Evolutionary conservation across 2,113 vertebrate genomes (phyloP), one percentile per base, ranked within the genome.

Genomic region (Lipophrys pholis): DNA sequence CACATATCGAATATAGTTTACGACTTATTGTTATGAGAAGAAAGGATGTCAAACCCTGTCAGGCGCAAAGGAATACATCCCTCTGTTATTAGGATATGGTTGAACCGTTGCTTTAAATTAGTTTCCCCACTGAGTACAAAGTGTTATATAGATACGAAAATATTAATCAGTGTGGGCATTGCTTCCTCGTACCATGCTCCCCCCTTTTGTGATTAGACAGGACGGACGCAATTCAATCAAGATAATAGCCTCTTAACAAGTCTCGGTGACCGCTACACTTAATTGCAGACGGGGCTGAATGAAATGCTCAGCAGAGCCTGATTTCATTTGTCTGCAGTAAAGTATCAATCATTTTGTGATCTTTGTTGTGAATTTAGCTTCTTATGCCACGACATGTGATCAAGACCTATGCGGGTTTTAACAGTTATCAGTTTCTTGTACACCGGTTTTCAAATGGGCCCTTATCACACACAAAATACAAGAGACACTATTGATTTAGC

Each of bases 211-310:
- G 57, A 43, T 66, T 55, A 54, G 15, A 39, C 1, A 21, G 16
- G 38, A 62, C 41, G 9, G 42, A 36, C 53, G 57, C 15, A 46
- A 56, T 55, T 69, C 45, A 56, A 9, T 11, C 12, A n/a, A 7
- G 46, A 50, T 45, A 72, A 76, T 43, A 15, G 12, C 14, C 11
- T 11, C 7, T 46, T 35, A 48, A 66, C 57, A 2, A 48, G 11
- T 52, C 17, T 54, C 16, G 3, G 21, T 62, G 66, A 63, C 58
- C 45, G 10, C 11, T 69, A 38, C n/a, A 60, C 12, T 59, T 17
- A 30, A 58, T 17, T 2, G 10, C 14, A 15, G 12, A 38, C 46
- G 36, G 40, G 16, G 54, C 53, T 8, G 10, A 48, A 50, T 40
- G 6, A 7, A 21, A 42, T 16, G 56, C 39, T 53, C 40, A 46